These are phyloP conservation scores for Leptinotarsa undecemlineata DNA, from an alignment of 1,140 invertebrate species.

Conservation along the genomic window DNA sequence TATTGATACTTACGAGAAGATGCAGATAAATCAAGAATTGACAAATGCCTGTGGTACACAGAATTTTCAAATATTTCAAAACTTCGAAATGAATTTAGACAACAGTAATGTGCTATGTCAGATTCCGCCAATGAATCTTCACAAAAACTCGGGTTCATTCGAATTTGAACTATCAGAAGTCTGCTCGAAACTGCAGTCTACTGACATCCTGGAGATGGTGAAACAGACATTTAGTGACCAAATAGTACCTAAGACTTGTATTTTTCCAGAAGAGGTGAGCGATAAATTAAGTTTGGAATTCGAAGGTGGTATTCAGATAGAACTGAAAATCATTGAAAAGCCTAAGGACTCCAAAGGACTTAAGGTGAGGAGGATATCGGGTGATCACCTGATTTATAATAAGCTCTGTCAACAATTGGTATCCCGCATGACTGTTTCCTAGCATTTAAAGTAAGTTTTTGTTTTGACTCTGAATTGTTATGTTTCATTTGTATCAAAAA, in stretches of 20 bases:
- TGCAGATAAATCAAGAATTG: conserved; percentile 43
- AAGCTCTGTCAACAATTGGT: conserved; percentile 89
- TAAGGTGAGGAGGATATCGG: conserved; percentile 88
- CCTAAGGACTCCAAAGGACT: conserved; percentile 76
- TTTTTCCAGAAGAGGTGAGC: conserved; percentile 56
- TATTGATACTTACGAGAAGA: conserved; percentile 33
- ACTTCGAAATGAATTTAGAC: conserved; percentile 34
- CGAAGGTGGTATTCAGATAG: conserved; percentile 85
- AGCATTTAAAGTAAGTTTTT: conserved; percentile 46
- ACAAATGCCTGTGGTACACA: conserved; percentile 35
- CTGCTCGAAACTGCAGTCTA: conserved; percentile 76
- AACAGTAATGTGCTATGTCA: neutral
- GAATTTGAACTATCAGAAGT: conserved; percentile 69
- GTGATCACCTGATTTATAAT: conserved; percentile 87
- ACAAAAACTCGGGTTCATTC: conserved; percentile 47
- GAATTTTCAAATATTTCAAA: conserved; percentile 50
- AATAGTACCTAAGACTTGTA: conserved; percentile 75
- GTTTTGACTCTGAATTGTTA: neutral
- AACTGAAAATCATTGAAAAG: conserved; percentile 79
- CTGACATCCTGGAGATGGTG: conserved; percentile 79
- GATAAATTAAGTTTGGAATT: conserved; percentile 67
- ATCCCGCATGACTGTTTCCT: conserved; percentile 80
- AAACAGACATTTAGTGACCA: conserved; percentile 78
- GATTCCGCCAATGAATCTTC: conserved; percentile 30
- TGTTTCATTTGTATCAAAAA: too few relatives aligned